Evolutionary conservation across 2,113 vertebrate species (phyloP), one percentile per base, ranked within the genome.

Genomic region (Gobio gobio): DNA sequence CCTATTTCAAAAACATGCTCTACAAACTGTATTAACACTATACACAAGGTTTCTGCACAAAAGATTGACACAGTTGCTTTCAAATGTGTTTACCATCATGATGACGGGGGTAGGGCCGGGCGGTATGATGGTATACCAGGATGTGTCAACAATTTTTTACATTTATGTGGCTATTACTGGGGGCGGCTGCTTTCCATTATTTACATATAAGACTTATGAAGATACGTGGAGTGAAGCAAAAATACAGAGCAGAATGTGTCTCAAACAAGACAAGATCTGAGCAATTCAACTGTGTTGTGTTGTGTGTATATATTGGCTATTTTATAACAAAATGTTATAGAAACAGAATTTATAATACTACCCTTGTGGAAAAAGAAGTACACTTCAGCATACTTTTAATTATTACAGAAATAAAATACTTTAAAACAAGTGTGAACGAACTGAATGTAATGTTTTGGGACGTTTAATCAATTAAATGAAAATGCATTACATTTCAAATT

Each of bases 21-120:
- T 36, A 18, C 49, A 72, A 72, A 85, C 29, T 18, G 33, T 56
- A 78, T 77, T 51, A 56, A n/a, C 33, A 29, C 63, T 72, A 20
- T 63, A 64, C 47, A 80, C 77, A 61, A 78, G 33, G 56, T 59
- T 40, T 14, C 43, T 22, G 40, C 40, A 64, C 10, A 49, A 64
- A 82, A 51, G 10, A 29, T 29, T 26, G 43, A 4, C 13, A 22
- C 20, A 33, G 16, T 51, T 40, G 24, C 51, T 56, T 20, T 78
- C 36, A 36, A 36, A 78, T 54, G 16, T 83, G 29, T 5, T 43
- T 73, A 45, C 14, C 45, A 29, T 64, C 73, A 36, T 73, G 20
- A 33, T 61, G 16, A 43, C 33, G 45, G 6, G 2, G 1, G 22
- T 14, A 73, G 22, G 70, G 22, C 8, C 4, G 18, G 29, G 3